Conservation (phyloP, 2,888 invertebrate species). For the Cantharis nigra region DNA sequence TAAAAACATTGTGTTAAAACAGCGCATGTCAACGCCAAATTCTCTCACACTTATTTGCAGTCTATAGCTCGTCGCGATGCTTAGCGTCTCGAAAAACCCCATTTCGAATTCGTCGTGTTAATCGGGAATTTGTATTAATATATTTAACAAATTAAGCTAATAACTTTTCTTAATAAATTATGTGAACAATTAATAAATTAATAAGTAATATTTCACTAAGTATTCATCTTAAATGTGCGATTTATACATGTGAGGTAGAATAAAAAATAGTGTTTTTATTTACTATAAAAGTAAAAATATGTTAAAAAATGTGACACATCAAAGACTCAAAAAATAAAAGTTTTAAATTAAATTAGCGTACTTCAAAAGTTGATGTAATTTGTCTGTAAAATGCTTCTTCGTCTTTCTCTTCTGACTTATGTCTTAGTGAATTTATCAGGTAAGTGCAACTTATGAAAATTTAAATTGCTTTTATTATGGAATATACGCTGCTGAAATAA, state of each 20-base stretch:
- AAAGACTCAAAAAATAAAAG: conserved; percentile 2
- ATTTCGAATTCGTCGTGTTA: conserved; percentile 15
- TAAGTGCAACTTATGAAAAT: conserved; percentile 10
- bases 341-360: conserved; percentile 7
- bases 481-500: background rate
- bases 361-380: conserved; percentile 17
- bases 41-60: conserved; percentile 33
- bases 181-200: background rate
- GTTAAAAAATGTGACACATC: conserved; percentile 12
- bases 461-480: background rate
- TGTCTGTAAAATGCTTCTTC: conserved; percentile 27
- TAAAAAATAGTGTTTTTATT: background rate
- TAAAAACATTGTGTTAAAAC: conserved; percentile 27
- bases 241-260: background rate
- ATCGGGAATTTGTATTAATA: conserved; percentile 4
- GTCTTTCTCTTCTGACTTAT: conserved; percentile 24
- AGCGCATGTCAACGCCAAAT: conserved; percentile 37
- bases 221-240: background rate
- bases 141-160: background rate
- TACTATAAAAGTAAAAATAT: background rate
- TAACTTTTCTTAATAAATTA: background rate
- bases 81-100: conserved; percentile 28
- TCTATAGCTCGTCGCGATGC: conserved; percentile 34
- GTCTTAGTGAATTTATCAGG: conserved; percentile 28
- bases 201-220: background rate